Base-by-base conservation (phyloP, 2,888 invertebrate species). In the Fabriciana adippe region DNA sequence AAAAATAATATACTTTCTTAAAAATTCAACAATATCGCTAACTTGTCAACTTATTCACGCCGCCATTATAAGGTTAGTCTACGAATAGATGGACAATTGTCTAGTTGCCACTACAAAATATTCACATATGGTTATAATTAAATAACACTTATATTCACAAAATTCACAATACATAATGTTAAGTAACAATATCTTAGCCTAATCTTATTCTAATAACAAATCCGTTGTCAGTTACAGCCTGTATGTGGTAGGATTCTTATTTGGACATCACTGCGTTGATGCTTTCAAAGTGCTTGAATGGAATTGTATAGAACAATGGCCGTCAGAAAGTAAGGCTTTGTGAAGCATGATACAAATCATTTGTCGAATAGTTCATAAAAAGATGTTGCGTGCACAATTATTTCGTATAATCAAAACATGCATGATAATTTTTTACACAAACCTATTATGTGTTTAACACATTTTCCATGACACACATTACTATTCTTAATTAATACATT, bases 161-260 rank as follows among this genome's bases (percentile, higher is more conserved):
- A 85, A 86, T 85, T 85, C 83, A 90, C 86, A 86, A 81, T 79
- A 80, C 83, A 79, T 81, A 72, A 74, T 75, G 80, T 89, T 91
- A 90, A 90, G 90, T 90, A 89, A 88, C 90, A 86, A 81, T 88
- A 88, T 80, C 84, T 86, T 89, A 86, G 47, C 62, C 74, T 81
- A 85, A 70, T 79, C 74, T 78, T 78, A 79, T 76, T 76, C 85
- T 90, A 90, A 83, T 90, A 86, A 89, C 92, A 92, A 92, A 92
- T 92, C 92, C 92, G 85, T 92, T 88, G 86, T 91, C 84, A 86
- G 80, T 90, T 87, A 91, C 90, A 90, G 90, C 91, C 92, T 83
- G 90, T 82, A 77, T 80, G 83, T 80, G 80, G 80, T 83, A 74
- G 74, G 73, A 73, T 74, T 66, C 59, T 69, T 11, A 68, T 72